phyloP scores from a whole-genome alignment of 2,113 vertebrate species.

The Mormyrus lacerda region DNA sequence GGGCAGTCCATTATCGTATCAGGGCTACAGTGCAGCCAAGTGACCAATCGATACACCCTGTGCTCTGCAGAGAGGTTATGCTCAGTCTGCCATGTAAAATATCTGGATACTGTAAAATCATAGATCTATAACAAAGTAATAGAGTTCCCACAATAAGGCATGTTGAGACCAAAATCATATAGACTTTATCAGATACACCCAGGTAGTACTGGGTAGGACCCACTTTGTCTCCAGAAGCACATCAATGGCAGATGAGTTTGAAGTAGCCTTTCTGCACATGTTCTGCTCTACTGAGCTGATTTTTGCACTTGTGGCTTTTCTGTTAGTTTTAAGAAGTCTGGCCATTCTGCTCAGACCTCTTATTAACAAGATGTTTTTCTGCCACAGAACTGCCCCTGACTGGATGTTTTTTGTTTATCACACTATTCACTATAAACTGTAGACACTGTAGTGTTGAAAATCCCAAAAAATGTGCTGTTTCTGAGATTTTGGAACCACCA shows the following conservation, averaged over 20 bases:
- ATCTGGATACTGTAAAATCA: not conserved
- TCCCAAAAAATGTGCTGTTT: not conserved
- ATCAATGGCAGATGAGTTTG: not conserved
- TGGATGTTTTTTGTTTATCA: not conserved
- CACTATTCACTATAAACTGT: not conserved
- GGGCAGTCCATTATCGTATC: conserved; percentile 4
- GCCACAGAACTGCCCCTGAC: not conserved
- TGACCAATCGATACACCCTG: not conserved
- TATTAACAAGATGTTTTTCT: not conserved
- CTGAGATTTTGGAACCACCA: not conserved
- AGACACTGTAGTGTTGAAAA: not conserved
- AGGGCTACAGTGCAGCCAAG: not conserved
- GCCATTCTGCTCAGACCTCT: not conserved
- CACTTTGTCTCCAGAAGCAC: not conserved
- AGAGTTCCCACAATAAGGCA: not conserved
- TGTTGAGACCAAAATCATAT: not conserved
- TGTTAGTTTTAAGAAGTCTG: not conserved
- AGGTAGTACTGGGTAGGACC: not conserved
- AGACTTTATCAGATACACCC: not conserved
- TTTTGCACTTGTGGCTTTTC: not conserved
- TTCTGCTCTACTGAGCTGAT: not conserved
- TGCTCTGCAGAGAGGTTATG: not conserved
- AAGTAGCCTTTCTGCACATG: not conserved
- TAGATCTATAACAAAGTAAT: not conserved
- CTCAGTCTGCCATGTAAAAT: not conserved